Evolutionary conservation across 2,797 vertebrate species (phyloP), one percentile per base, ranked within the genome.

Genomic region (Distichodus sexfasciatus): DNA sequence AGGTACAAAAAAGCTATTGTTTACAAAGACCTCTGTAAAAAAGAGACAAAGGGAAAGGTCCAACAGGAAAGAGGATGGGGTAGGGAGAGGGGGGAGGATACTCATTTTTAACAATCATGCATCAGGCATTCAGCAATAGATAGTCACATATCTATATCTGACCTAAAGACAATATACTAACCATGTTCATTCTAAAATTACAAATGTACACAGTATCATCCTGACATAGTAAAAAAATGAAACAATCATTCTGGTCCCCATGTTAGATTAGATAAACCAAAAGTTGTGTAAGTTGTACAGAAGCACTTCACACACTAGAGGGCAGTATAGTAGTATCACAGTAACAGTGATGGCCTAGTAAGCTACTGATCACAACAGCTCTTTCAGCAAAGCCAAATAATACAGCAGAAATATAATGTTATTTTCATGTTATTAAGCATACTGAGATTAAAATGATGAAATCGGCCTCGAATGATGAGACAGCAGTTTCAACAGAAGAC

Each of bases 241-340:
- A 17, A 40, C n/a, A 24, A 8, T 63, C 51, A 17, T 53, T 46
- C 33, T 63, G 33, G 38, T 61, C 24, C 31, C 19, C 36, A 7
- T 51, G 9, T 15, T 43, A 53, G 12, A 1, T 46, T 28, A 53
- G 78, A 44, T 55, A 57, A 48, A 54, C 60, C 40, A 46, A 63
- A 17, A 17, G 63, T 66, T 48, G 72, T 60, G 54, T 36, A 71
- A 26, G 41, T 48, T 82, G 82, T 66, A 83, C 58, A 73, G 79
- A 58, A 62, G 64, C 67, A 75, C 48, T 71, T 55, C 73, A 51
- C 80, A 73, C 90, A 87, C 76, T 73, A 90, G 90, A 68, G 84
- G 87, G 85, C 83, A 85, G 81, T 71, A 83, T 67, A 77, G 80
- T 80, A 62, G 80, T 80, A 62, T 64, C 74, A 80, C 66, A 74